These are phyloP conservation scores for Chrysoperla carnea DNA, from an alignment of 1,140 invertebrate species.

Conservation along the genomic window DNA sequence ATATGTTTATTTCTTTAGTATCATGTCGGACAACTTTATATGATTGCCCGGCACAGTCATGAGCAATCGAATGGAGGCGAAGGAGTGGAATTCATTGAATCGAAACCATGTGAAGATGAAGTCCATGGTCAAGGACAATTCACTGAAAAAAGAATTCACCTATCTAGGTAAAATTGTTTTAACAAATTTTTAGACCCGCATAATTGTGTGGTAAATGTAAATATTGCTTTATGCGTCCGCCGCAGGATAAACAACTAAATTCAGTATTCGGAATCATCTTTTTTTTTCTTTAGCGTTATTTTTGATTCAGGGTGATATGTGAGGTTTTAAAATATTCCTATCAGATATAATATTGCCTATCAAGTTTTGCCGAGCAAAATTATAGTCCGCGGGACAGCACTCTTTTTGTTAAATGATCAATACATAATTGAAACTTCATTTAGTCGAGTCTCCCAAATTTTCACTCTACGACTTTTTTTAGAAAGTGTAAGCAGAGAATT, in stretches of 20 bases:
- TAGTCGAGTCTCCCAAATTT: no score
- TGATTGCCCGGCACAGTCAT: conserved; percentile 84
- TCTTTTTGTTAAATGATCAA: no score
- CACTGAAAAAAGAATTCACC: conserved; percentile 82
- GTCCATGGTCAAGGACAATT: conserved; percentile 70
- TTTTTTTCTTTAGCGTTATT: not conserved
- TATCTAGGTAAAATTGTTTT: conserved; percentile 56
- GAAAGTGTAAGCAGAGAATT: no score
- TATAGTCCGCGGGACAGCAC: no score
- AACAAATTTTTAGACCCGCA: no score
- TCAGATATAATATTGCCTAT: no score
- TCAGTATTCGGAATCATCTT: not conserved
- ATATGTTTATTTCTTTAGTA: conserved; percentile 45
- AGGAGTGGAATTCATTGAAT: conserved; percentile 82
- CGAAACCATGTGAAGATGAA: conserved; percentile 59
- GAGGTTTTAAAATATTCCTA: no score
- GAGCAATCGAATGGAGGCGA: conserved; percentile 80
- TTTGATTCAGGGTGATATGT: not conserved
- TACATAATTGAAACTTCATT: no score
- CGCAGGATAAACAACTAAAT: conserved; percentile 3
- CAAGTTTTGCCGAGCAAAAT: no score
- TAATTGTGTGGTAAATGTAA: no score
- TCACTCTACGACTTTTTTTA: no score
- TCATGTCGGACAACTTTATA: conserved; percentile 79
- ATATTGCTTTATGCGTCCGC: no score